Conservation (phyloP, 35 echinoderm and acorn worm species). For the Stichopus chloronotus region DNA sequence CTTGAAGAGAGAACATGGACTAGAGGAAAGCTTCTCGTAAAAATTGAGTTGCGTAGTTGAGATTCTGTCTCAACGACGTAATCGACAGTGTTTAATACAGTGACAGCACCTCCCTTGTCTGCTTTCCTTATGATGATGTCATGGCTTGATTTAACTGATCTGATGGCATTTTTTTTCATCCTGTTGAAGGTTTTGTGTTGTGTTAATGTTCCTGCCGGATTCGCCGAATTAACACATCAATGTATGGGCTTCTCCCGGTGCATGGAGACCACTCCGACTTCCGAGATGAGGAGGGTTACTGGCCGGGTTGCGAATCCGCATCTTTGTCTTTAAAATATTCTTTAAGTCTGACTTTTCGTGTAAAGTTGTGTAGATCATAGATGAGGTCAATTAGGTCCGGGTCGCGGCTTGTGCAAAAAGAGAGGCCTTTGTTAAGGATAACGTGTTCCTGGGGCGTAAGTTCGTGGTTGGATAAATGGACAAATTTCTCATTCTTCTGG, state of each 20-base stretch:
- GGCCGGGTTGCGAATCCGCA: background rate
- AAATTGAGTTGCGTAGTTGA: background rate
- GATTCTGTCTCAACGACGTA: background rate
- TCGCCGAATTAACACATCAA: background rate
- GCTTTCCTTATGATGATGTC: background rate
- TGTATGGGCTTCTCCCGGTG: background rate
- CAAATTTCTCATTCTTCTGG: constrained; percentile 13
- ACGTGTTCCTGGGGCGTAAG: too few relatives aligned
- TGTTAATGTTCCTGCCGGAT: background rate
- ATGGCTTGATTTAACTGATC: background rate
- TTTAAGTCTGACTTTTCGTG: background rate
- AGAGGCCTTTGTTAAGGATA: constrained; percentile 27
- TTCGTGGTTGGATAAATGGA: background rate
- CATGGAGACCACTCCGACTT: background rate
- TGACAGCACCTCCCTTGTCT: constrained; percentile 6
- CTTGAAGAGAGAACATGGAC: background rate
- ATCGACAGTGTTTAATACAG: background rate
- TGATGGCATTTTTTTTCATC: background rate
- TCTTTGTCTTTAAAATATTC: too few relatives aligned
- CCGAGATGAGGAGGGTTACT: background rate
- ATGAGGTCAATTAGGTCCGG: background rate
- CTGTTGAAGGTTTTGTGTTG: background rate
- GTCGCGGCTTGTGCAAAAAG: background rate
- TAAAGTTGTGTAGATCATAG: constrained; percentile 1
- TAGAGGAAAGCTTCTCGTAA: background rate